These are phyloP conservation scores for Pipistrellus pygmaeus DNA, from an alignment of 2,797 vertebrate species.

Conservation along the genomic window DNA sequence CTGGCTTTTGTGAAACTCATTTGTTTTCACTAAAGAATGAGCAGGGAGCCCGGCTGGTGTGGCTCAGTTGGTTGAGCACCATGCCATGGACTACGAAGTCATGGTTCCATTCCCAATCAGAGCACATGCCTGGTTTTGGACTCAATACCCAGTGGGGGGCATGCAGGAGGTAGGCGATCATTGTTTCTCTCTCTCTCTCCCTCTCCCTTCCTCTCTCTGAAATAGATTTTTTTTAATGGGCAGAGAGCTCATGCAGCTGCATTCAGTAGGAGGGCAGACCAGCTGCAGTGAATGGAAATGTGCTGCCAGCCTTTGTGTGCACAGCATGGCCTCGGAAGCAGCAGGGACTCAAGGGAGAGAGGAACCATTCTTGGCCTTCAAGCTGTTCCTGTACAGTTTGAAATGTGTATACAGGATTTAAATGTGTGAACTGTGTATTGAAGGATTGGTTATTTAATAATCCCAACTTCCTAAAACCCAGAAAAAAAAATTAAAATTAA, in stretches of 20 bases:
- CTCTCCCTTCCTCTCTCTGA: background rate
- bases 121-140: too few species aligned
- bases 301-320: background rate
- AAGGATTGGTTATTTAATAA: constrained; percentile 18
- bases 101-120: too few species aligned
- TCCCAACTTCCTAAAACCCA: background rate
- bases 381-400: background rate
- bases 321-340: background rate
- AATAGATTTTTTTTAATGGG: background rate
- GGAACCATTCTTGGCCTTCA: background rate
- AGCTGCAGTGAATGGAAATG: background rate
- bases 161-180: background rate
- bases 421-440: background rate
- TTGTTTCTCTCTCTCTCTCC: background rate
- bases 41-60: background rate
- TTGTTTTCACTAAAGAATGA: background rate
- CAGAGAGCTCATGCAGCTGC: background rate
- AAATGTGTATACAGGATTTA: background rate
- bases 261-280: background rate
- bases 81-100: too few species aligned
- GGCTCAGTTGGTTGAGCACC: background rate
- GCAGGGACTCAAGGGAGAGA: background rate
- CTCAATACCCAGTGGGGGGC: too few species aligned
- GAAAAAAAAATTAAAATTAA: constrained; percentile 28
- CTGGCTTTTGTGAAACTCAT: background rate